Base-by-base conservation (phyloP, 2,797 vertebrate species). In the Sciaenops ocellatus region DNA sequence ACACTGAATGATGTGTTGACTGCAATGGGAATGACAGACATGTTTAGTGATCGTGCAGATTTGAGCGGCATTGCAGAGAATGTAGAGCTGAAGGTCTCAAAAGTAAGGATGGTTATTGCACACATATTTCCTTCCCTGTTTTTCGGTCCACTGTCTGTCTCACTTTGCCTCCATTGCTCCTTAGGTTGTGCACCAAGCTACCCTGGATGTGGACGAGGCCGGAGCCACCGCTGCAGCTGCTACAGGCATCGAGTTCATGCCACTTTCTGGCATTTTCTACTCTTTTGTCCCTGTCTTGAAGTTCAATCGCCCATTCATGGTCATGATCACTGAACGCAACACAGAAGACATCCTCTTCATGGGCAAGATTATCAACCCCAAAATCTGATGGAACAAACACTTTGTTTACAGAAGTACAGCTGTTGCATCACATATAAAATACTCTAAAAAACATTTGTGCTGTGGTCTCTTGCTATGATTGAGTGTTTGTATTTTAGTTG, bases 121-220 rank as follows among this genome's bases (percentile, higher is more conserved):
- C 11, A 17, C 1, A 64, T 5, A 30, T 38, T 30, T 65, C 16
- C 4, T 28, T 42, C 13, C 34, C 8, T 38, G 34, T 38, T 3
- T n/a, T 38, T 38, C 8, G 34, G 8, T 9, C 34, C 4, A 34
- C 26, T 1, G 55, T 15, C 66, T 2, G 38, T 55, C 24, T 83
- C 15, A 79, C 48, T 54, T 17, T 74, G 13, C 47, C 16, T 70
- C 20, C 16, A 15, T 55, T 62, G n/a, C 12, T 2, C 26, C 50
- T 9, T 47, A 98, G 98, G 90, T 97, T 83, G 84, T 96, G 47
- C 97, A 98, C 77, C 91, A 96, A 88, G 96, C 97, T 24, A 88
- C 90, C 38, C 93, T 97, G 72, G 97, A 98, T 56, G 94, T 98
- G 1, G 94, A 98, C 56, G 97, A 98, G 88, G 82, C 82, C 5